Base-by-base conservation (phyloP, 2,113 vertebrate genomes). In the Perca fluviatilis region DNA sequence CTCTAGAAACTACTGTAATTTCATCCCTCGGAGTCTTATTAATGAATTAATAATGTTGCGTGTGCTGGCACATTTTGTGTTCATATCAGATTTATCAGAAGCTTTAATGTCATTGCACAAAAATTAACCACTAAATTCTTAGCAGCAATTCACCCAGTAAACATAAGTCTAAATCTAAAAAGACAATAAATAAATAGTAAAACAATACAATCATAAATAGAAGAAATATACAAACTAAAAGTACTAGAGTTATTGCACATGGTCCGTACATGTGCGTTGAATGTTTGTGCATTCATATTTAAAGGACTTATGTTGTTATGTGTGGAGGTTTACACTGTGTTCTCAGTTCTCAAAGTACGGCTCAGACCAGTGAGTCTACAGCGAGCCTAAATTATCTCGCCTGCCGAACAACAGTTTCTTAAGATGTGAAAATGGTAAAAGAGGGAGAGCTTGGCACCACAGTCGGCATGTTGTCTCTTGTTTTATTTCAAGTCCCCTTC, bases 401-500 rank as follows among this genome's bases (percentile, higher is more conserved):
- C 68, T 64, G n/a, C 30, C 1, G 15, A 18, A 70, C 69, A 57
- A 62, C 40, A 56, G 16, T 71, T 43, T 70, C 51, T 67, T 27
- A 43, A 77, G 27, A 80, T 40, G 25, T 36, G 18, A 61, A 64
- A 79, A 64, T 47, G 30, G 33, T 15, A 47, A 56, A 68, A 79
- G 61, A 54, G 15, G 6, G 61, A 67, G 51, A 81, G 33, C 81
- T 21, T 47, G 85, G 80, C 72, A 64, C 49, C 23, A 14, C 50
- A 60, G n/a, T 58, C 5, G 6, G 30, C 27, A 40, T 68, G 67
- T 74, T 76, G 64, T 65, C 61, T 66, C 19, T 62, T 76, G 33
- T 73, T 87, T 83, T 68, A n/a, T 79, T 68, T 74, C 21, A 78
- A 57, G 53, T 43, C 71, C 68, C 56, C 33, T 56, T 80, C 60